Percentiles rank a stretch among this genome's conserved stretches.
Conservation (phyloP, 2,797 vertebrate genomes). For the Glossophaga mutica region DNA sequence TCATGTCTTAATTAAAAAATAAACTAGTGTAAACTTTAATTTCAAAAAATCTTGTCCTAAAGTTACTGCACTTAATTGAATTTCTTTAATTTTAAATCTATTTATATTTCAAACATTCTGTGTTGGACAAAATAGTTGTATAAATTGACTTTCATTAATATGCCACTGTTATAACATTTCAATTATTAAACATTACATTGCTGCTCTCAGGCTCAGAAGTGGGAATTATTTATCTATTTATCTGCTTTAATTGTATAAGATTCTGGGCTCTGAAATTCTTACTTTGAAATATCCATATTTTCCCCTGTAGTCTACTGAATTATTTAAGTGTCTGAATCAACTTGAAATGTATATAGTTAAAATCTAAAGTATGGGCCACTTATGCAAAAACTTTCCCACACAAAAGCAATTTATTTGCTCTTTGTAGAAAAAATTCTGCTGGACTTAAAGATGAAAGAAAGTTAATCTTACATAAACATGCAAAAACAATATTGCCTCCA, state of each 20-base stretch:
- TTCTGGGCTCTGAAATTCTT: neutral
- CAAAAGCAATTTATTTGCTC: neutral
- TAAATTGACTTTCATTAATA: neutral
- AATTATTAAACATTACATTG: constrained; percentile 12
- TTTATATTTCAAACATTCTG: neutral
- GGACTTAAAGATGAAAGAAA: neutral
- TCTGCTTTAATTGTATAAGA: neutral
- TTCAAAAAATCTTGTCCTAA: neutral
- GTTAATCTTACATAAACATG: neutral
- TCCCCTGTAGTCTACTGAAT: neutral
- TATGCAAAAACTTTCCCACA: neutral
- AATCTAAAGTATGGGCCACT: neutral
- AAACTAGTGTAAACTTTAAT: neutral
- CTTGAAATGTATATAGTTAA: neutral
- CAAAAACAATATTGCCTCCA: neutral
- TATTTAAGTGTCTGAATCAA: neutral
- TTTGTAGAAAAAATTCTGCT: neutral
- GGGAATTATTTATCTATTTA: neutral
- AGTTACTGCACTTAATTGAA: neutral
- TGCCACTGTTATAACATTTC: neutral
- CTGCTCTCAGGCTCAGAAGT: neutral
- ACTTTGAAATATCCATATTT: constrained; percentile 10
- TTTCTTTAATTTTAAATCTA: neutral
- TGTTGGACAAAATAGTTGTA: neutral
- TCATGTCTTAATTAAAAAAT: neutral